phyloP scores from a whole-genome alignment of 1,140 invertebrate genomes.

The Drosophila rufa region DNA sequence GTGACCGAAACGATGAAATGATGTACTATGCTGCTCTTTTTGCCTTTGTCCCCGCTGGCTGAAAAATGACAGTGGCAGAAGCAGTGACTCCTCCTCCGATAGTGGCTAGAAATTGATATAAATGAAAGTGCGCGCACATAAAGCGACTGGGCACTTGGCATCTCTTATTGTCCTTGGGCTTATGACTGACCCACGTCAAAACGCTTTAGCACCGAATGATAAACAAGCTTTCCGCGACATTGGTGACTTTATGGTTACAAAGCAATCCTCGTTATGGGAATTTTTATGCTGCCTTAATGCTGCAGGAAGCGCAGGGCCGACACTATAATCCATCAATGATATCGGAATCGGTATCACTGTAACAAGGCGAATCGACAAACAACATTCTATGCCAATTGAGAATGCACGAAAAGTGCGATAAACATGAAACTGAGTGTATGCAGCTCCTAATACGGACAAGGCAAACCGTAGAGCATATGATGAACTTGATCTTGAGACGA shows the following conservation, averaged over 20 bases:
- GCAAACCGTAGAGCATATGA: conserved; percentile 55
- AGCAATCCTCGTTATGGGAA: conserved; percentile 16
- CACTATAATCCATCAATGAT: conserved; percentile 23
- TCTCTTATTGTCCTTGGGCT: conserved; percentile 58
- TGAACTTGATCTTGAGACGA: conserved; percentile 82
- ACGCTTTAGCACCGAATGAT: conserved; percentile 67
- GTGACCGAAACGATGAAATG: conserved; percentile 55
- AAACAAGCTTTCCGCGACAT: conserved; percentile 61
- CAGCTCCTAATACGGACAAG: conserved; percentile 71
- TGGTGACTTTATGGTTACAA: conserved; percentile 53
- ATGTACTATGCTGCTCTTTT: conserved; percentile 39
- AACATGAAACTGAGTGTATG: conserved; percentile 47
- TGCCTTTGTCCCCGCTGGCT: conserved; percentile 33
- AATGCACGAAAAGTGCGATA: conserved; percentile 38
- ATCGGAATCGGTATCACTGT: conserved; percentile 6
- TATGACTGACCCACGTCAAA: conserved; percentile 61
- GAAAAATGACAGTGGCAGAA: conserved; percentile 59
- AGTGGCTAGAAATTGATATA: conserved; percentile 70
- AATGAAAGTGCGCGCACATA: conserved; percentile 69
- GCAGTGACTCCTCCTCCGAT: conserved; percentile 4
- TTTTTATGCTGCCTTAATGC: conserved; percentile 18
- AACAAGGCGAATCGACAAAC: conserved; percentile 47
- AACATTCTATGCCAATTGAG: conserved; percentile 54
- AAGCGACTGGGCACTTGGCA: conserved; percentile 46
- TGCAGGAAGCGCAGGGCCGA: conserved; percentile 61